These are phyloP conservation scores for Mesochorus sp. DNA, from an alignment of 2,888 invertebrate species.

Conservation along the genomic window DNA sequence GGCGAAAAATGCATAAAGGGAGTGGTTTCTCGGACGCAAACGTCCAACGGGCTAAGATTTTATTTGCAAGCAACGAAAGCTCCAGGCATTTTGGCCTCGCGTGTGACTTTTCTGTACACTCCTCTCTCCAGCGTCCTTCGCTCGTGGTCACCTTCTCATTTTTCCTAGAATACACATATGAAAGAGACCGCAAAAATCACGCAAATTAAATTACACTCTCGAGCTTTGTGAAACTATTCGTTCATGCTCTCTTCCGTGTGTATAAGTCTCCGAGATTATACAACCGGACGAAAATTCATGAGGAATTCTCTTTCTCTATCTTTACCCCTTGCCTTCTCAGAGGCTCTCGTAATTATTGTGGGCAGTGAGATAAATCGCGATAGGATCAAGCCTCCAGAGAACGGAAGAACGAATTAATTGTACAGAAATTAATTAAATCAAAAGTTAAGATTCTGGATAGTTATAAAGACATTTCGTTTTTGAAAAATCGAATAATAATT, in stretches of 20 bases:
- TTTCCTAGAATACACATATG: conserved; percentile 28
- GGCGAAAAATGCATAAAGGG: conserved; percentile 30
- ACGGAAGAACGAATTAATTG: too few relatives aligned
- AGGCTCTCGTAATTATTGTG: too few relatives aligned
- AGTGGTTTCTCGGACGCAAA: conserved; percentile 24
- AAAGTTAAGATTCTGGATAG: too few relatives aligned
- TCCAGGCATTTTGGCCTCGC: conserved; percentile 33
- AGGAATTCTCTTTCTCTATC: background rate
- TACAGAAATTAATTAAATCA: too few relatives aligned
- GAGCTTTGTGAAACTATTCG: conserved; percentile 44
- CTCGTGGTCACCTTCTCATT: conserved; percentile 6
- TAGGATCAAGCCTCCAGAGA: too few relatives aligned
- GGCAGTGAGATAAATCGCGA: too few relatives aligned
- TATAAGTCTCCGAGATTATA: conserved; percentile 6
- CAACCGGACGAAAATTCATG: conserved; percentile 27
- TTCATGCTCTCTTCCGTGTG: conserved; percentile 14
- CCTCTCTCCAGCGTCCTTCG: background rate
- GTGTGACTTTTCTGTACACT: conserved; percentile 11
- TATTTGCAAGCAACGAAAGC: conserved; percentile 62
- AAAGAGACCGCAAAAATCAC: conserved; percentile 47
- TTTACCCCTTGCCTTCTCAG: too few relatives aligned
- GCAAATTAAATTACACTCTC: conserved; percentile 63
- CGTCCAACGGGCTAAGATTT: conserved; percentile 59
- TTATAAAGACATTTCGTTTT: too few relatives aligned
- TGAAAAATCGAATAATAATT: too few relatives aligned